Base-by-base conservation (phyloP, 2,888 invertebrate genomes). In the Pantelozetes paolii region DNA sequence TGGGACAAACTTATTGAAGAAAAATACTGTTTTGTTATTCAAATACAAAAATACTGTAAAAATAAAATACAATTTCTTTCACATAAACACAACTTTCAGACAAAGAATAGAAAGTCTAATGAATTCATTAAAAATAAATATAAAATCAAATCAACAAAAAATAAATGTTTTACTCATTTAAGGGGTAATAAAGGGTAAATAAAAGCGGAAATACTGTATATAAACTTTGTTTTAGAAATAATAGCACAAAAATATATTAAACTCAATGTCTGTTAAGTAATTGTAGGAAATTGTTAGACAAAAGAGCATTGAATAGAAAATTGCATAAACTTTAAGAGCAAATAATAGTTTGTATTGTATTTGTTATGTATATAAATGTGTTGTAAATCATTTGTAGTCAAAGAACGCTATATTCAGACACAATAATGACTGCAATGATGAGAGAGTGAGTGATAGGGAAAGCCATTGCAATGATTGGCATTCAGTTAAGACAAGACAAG, bases 311-410 rank as follows among this genome's bases (percentile, higher is more conserved):
- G 36, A 36, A 36, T 36, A 36, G 9, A 9, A 36, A 36, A 36
- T 8, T 36, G 36, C 36, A 36, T 36, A 36, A 36, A 36, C 36
- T 36, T 36, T n/a, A 9, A 9, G 50, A 50, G 50, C 50, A 50
- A 50, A 50, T 50, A 50, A 50, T n/a, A 50, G 50, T 50, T n/a
- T 18, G 50, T 50, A 15, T 50, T n/a, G 20, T 18, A 50, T 62
- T 62, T n/a, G 62, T 18, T 32, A n/a, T 32, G 62, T 20, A 62
- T 62, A 62, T 62, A 32, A 62, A 62, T 36, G 62, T 62, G 30
- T 62, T 36, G 62, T 36, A 62, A 62, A 62, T 62, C 18, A 62
- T 32, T 62, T 62, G 32, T 18, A 36, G 62, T 26, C 32, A 62
- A 32, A 62, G 36, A 32, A 59, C 20, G 20, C 50, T 50, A 50